Percentiles rank a stretch among this genome's conserved stretches.
These are phyloP conservation scores for Drosophila azteca DNA, from an alignment of 1,140 invertebrate genomes.

Conservation along the genomic window DNA sequence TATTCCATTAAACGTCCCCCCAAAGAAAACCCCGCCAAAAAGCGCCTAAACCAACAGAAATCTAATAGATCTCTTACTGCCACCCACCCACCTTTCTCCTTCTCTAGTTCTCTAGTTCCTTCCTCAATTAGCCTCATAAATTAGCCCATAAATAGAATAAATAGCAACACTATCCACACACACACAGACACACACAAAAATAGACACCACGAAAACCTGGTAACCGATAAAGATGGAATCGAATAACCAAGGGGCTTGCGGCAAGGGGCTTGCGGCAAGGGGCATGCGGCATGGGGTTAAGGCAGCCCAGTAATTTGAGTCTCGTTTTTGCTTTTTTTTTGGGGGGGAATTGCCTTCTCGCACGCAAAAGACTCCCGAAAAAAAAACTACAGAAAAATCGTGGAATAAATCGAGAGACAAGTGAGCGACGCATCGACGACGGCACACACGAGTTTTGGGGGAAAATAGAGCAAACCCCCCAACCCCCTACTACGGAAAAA, in stretches of 20 bases:
- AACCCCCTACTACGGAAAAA: conserved; percentile 27
- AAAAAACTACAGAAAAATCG: conserved; percentile 31
- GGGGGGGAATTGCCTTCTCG: conserved; percentile 44
- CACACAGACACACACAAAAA: conserved; percentile 7
- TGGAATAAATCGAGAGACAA: conserved; percentile 69
- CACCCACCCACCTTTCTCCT: too few species aligned
- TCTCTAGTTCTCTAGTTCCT: conserved; percentile 6
- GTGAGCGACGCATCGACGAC: conserved; percentile 19
- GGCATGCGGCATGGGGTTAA: conserved; percentile 47
- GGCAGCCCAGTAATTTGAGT: conserved; percentile 67
- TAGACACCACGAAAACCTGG: conserved; percentile 34
- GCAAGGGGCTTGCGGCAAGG: conserved; percentile 13
- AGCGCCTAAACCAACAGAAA: neutral
- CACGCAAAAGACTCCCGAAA: conserved; percentile 46
- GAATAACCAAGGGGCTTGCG: conserved; percentile 7
- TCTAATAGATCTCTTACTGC: neutral
- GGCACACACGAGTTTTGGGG: conserved; percentile 22
- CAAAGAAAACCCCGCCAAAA: neutral
- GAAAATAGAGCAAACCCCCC: conserved; percentile 64
- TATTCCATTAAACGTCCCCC: too few species aligned
- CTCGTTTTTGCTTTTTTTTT: conserved; percentile 18
- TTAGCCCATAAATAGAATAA: conserved; percentile 59
- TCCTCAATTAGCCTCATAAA: conserved; percentile 63
- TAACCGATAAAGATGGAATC: conserved; percentile 63
- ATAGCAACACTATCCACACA: neutral